Evolutionary conservation across 2,888 invertebrate genomes (phyloP), one percentile per base, ranked within the genome.

Genomic region (Clostera curtula): DNA sequence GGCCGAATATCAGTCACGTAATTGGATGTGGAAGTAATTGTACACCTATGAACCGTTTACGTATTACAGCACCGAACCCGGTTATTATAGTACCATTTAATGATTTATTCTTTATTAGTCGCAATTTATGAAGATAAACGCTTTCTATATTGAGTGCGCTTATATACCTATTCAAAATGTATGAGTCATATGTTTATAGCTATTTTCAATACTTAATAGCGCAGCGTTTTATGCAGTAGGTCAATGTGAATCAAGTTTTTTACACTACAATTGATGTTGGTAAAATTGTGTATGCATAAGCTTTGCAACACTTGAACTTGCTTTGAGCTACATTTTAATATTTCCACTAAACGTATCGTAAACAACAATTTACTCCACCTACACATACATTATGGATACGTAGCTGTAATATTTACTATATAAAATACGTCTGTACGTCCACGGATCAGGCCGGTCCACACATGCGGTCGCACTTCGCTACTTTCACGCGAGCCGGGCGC

Each of bases 401-500:
- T n/a, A n/a, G n/a, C n/a, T n/a, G n/a, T 35, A 35, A 34, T 35
- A 40, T 40, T 35, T 35, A 39, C 38, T 34, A 34, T 36, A 39
- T 24, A 39, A 27, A n/a, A 31, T 29, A 37, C 21, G 39, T 27
- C 31, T 32, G 39, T 48, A 46, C 51, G 49, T 59, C 56, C 30
- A 50, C 49, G 53, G 42, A n/a, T n/a, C n/a, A n/a, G n/a, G n/a
- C n/a, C 48, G 48, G 53, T 56, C 55, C 62, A 62, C 69, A 70
- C 64, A 71, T 65, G 67, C 56, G 66, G 63, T 60, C 60, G 48
- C 51, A 49, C 67, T 61, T 66, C 60, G 70, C 72, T 65, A 80
- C 82, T 82, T 82, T 82, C 80, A 74, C 80, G 73, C 67, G 60
- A 61, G 69, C 47, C 70, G 59, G 79, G 61, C 82, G 74, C 82